These are phyloP conservation scores for Metalampra italica DNA, from an alignment of 2,888 invertebrate genomes.

Conservation along the genomic window DNA sequence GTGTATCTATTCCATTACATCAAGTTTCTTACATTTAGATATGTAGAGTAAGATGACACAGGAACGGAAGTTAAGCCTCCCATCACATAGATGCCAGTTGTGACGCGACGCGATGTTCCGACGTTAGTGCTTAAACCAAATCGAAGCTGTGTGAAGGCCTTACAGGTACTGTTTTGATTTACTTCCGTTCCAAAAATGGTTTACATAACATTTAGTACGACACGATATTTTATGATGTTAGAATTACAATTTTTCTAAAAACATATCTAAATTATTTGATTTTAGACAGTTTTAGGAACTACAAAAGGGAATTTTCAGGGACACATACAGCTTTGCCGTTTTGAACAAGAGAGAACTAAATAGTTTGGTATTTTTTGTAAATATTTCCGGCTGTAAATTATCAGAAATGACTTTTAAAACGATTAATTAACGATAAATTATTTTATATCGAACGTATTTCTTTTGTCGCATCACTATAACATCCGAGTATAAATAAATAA, in stretches of 20 bases:
- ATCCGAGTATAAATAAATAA: too few relatives aligned
- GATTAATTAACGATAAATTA: too few relatives aligned
- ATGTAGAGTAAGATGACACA: constrained; percentile 37
- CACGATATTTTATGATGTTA: neutral
- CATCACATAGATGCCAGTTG: too few relatives aligned
- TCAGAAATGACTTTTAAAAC: too few relatives aligned
- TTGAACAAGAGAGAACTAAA: constrained; percentile 5
- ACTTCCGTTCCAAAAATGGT: constrained; percentile 12
- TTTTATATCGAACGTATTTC: too few relatives aligned
- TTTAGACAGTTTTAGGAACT: constrained; percentile 3
- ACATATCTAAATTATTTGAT: constrained; percentile 2
- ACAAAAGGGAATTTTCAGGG: neutral
- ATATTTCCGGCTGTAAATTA: too few relatives aligned
- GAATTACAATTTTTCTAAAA: neutral
- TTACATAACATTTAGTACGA: neutral
- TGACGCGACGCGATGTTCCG: too few relatives aligned
- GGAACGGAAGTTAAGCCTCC: constrained; percentile 14
- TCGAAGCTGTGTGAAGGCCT: too few relatives aligned
- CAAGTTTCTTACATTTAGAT: constrained; percentile 45
- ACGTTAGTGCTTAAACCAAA: too few relatives aligned
- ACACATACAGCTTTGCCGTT: constrained; percentile 31
- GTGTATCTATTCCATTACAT: constrained; percentile 13
- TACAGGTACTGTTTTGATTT: too few relatives aligned
- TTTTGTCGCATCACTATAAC: too few relatives aligned
- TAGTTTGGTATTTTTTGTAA: neutral